Conservation (phyloP, 2,113 vertebrate genomes). For the Acanthisitta chloris region DNA sequence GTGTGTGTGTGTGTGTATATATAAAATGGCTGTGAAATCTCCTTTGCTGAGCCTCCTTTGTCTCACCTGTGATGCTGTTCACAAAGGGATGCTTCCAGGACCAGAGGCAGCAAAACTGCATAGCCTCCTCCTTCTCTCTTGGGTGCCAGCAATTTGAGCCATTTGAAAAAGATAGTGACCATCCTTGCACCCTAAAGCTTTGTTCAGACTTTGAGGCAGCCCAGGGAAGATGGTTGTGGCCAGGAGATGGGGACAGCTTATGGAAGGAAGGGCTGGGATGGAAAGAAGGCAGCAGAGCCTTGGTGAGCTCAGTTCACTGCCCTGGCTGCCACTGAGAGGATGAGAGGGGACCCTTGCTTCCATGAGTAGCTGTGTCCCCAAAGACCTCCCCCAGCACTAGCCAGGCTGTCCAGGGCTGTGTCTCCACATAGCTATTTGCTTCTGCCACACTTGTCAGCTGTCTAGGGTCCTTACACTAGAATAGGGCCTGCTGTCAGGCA, state of each 20-base stretch:
- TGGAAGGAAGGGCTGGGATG: not conserved
- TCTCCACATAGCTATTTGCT: not conserved
- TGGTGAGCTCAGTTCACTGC: not conserved
- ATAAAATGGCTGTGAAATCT: not conserved
- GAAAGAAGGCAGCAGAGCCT: not conserved
- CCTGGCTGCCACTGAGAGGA: not conserved
- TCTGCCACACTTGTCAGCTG: not conserved
- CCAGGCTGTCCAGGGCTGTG: not conserved
- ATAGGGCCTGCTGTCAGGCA: not conserved
- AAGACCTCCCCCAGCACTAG: not conserved
- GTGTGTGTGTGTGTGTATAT: no score
- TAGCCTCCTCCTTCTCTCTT: no score
- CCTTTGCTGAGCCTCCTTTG: not conserved
- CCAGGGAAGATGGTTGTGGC: not conserved
- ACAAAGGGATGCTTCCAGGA: no score
- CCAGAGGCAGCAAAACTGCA: no score
- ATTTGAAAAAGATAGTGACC: not conserved
- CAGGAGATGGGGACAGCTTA: not conserved
- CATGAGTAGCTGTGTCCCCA: not conserved
- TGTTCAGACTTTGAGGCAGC: not conserved
- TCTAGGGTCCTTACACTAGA: not conserved
- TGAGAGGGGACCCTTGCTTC: not conserved
- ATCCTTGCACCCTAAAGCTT: not conserved
- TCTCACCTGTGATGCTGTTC: no score
- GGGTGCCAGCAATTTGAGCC: not conserved